Conservation (phyloP, 2,113 vertebrate genomes). For the Chloroceryle aenea region DNA sequence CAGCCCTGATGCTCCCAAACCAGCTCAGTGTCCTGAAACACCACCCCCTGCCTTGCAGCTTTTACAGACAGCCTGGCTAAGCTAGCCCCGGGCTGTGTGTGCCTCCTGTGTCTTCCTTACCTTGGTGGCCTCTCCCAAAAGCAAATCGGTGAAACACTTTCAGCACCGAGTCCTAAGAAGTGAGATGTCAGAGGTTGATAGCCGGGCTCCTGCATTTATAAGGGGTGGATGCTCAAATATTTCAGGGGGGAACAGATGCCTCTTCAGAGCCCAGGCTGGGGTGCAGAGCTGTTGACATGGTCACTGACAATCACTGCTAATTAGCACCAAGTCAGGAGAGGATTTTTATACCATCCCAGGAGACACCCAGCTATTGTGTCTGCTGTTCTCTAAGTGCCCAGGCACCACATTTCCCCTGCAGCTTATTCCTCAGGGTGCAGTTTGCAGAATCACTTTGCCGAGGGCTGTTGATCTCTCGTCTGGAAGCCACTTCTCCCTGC, state of each 20-base stretch:
- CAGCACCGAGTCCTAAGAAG: not conserved
- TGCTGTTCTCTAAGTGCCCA: not conserved
- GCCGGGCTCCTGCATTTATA: not conserved
- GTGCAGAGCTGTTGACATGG: not conserved
- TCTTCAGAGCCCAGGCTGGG: not conserved
- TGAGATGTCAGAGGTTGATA: not conserved
- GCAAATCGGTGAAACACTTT: not conserved
- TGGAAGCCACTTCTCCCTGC: not conserved
- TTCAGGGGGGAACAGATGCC: not conserved
- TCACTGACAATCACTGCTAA: too few species aligned
- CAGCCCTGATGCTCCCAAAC: fast-evolving
- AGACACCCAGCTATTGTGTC: not conserved
- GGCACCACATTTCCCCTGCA: not conserved
- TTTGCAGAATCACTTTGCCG: not conserved
- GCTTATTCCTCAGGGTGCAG: not conserved
- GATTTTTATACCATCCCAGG: not conserved
- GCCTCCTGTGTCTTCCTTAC: not conserved
- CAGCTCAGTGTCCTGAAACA: not conserved
- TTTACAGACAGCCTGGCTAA: not conserved
- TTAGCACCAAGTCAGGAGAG: not conserved
- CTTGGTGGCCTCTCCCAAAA: not conserved
- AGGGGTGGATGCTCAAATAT: not conserved
- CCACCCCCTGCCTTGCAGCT: not conserved
- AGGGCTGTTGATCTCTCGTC: not conserved
- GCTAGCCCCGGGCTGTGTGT: not conserved